Base-by-base conservation (phyloP, 2,888 invertebrate genomes). In the Hanleya hanleyi region DNA sequence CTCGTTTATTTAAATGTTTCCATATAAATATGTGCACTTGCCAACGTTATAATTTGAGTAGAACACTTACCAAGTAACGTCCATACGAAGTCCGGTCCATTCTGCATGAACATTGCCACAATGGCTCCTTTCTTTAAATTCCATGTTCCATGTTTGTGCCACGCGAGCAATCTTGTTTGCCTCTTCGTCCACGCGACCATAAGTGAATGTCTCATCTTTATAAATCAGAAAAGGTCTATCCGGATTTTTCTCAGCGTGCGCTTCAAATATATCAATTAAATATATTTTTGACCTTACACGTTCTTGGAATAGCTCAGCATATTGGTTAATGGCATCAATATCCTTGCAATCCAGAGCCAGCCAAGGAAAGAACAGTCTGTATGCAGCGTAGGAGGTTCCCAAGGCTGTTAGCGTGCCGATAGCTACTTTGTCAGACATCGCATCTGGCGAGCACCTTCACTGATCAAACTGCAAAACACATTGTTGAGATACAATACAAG, bases 51-150 rank as follows among this genome's bases (percentile, higher is more conserved):
- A n/a, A n/a, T n/a, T n/a, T 65, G 36, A 47, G 61, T 41, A 12
- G 61, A 36, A 33, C 22, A 66, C 81, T 76, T 76, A 87, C 88
- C 88, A 62, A 86, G 69, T 75, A 84, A 83, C n/a, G 85, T 87
- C 87, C 88, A 88, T 1, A 88, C 73, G 70, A 87, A 88, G 0
- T 83, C 80, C 32, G 89, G 88, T 37, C 83, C 83, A 77, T 88
- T 89, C 62, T 80, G 68, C n/a, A 85, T 79, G 76, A 87, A 76
- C 9, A 89, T 76, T 22, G 87, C 88, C 4, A 85, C 86, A 51
- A 80, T 82, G 35, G 87, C 86, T 0, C 84, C 84, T 15, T 70
- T 61, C 35, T 80, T 76, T 0, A 87, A 67, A 5, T 83, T 83
- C 75, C 83, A n/a, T n/a, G n/a, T n/a, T n/a, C n/a, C n/a, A 80